Percentiles rank a stretch among this genome's conserved stretches.
These are phyloP conservation scores for Ceratosolen solmsi DNA, from an alignment of 1,140 invertebrate species.

Conservation along the genomic window DNA sequence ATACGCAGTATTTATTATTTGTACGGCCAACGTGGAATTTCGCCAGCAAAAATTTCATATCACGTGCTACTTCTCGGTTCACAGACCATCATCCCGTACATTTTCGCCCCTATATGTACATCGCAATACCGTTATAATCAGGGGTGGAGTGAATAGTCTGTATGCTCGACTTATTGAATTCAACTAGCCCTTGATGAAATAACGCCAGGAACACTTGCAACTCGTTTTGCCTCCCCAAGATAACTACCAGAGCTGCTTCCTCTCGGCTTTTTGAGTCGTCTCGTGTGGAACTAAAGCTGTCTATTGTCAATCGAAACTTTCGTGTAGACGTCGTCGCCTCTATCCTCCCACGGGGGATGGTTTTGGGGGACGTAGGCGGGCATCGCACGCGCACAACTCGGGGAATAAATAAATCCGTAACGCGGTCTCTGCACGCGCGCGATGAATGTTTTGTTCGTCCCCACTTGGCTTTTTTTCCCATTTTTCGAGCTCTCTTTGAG, in stretches of 20 bases:
- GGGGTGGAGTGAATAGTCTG: conserved; percentile 33
- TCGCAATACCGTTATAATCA: not conserved
- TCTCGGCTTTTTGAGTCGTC: conserved; percentile 48
- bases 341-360: not conserved
- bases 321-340: not conserved
- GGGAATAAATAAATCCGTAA: conserved; percentile 47
- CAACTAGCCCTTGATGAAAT: conserved; percentile 51
- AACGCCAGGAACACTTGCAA: conserved; percentile 53
- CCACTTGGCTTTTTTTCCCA: not conserved
- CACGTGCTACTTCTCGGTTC: not conserved
- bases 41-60: not conserved
- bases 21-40: not conserved
- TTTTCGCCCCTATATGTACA: not conserved
- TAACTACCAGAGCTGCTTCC: conserved; percentile 46
- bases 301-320: conserved; percentile 43
- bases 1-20: not conserved
- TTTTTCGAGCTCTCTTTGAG: conserved; percentile 9
- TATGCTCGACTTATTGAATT: conserved; percentile 58
- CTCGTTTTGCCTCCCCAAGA: conserved; percentile 57
- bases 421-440: conserved; percentile 14
- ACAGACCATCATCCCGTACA: not conserved
- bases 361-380: not conserved
- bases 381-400: not conserved
- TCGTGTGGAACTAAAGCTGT: conserved; percentile 56
- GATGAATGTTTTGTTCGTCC: conserved; percentile 26